Conservation (phyloP, 2,113 vertebrate species). For the Antennarius striatus region DNA sequence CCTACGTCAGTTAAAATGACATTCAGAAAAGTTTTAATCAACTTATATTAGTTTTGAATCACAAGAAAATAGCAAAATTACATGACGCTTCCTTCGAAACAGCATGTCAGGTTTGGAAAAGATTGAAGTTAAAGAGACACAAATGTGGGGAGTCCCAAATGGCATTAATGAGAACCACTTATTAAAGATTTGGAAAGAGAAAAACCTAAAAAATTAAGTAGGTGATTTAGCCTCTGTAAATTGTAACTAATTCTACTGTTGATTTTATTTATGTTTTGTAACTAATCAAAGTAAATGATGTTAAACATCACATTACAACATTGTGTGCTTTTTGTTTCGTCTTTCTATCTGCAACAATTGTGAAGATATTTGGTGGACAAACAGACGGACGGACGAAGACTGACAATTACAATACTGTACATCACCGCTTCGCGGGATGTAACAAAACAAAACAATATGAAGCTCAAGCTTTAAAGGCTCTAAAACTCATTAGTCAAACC, state of each 20-base stretch:
- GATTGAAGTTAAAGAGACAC: constrained; percentile 25
- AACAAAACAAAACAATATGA: too few species aligned
- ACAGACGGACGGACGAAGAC: too few species aligned
- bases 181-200: constrained; percentile 59
- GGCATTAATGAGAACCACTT: constrained; percentile 62
- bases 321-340: neutral
- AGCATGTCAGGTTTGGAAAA: constrained; percentile 18
- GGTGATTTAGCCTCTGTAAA: constrained; percentile 79
- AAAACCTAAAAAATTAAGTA: constrained; percentile 63
- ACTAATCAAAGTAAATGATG: constrained; percentile 84
- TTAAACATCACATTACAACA: constrained; percentile 62
- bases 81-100: constrained; percentile 9
- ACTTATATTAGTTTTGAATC: constrained; percentile 23
- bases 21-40: constrained; percentile 18
- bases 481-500: too few species aligned
- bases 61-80: constrained; percentile 3
- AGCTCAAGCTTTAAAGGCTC: too few species aligned
- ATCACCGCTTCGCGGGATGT: too few species aligned
- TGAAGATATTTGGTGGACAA: too few species aligned
- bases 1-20: constrained; percentile 15
- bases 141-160: constrained; percentile 57
- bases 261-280: constrained; percentile 85
- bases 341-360: too few species aligned
- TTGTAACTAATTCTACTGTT: constrained; percentile 80
- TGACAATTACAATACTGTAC: too few species aligned